Percentiles rank a stretch among this genome's conserved stretches.
phyloP scores from a whole-genome alignment of 2,888 invertebrate genomes.

The Parnassius orleans region DNA sequence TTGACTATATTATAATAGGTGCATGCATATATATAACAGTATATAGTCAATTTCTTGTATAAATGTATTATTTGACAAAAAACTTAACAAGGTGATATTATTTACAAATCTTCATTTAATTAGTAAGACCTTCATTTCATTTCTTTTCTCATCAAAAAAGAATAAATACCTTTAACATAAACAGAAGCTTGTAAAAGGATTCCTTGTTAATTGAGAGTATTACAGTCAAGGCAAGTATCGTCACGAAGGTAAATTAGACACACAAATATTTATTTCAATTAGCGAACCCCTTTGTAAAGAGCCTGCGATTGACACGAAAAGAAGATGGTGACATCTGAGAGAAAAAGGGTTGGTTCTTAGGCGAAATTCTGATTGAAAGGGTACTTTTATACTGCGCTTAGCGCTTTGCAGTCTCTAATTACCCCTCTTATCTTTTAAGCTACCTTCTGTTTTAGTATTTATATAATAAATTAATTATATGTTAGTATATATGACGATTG shows the following conservation, averaged over 20 bases:
- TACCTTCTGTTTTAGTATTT: neutral
- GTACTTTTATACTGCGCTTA: constrained; percentile 58
- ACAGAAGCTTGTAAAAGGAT: constrained; percentile 4
- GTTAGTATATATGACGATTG: too few species aligned
- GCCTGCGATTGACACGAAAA: constrained; percentile 68
- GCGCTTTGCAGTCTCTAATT: constrained; percentile 36
- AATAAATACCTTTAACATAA: constrained; percentile 14
- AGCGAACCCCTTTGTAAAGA: constrained; percentile 44
- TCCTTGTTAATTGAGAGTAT: constrained; percentile 38
- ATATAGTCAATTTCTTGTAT: too few species aligned
- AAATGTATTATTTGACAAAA: too few species aligned
- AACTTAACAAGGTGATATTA: too few species aligned
- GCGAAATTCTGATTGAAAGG: constrained; percentile 59
- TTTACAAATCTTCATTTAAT: too few species aligned
- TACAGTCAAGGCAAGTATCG: constrained; percentile 43
- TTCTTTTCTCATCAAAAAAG: constrained; percentile 7
- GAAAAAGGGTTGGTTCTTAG: constrained; percentile 63
- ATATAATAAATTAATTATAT: too few species aligned
- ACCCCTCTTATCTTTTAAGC: constrained; percentile 17
- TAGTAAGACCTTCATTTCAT: too few species aligned
- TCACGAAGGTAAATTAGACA: constrained; percentile 59
- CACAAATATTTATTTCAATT: constrained; percentile 77
- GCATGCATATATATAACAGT: too few species aligned
- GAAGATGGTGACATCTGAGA: constrained; percentile 64
- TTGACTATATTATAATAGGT: too few species aligned